Evolutionary conservation across 2,888 invertebrate genomes (phyloP), one percentile per base, ranked within the genome.

Genomic region (Fabriciana adippe): DNA sequence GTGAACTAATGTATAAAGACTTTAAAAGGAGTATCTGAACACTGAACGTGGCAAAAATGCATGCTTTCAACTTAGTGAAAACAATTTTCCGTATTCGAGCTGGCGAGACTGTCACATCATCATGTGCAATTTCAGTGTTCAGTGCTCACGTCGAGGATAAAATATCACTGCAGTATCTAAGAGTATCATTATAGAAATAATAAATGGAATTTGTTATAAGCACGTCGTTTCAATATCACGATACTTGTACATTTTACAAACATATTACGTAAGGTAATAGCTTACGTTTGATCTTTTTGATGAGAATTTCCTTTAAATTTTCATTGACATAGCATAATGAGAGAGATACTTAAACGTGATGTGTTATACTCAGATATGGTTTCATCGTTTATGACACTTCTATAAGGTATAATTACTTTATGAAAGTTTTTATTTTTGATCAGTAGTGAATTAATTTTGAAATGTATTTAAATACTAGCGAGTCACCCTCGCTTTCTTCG

Each of bases 41-140:
- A 66, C 64, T 67, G 70, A 69, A 73, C 70, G 71, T 67, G 66
- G 68, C 69, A 75, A 76, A 79, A 76, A 74, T 76, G 77, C 70
- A 74, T 68, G 64, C 73, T 76, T 71, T 73, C 73, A 77, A 75
- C 78, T 76, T 74, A 75, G 76, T 71, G 74, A 75, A 78, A 79
- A 79, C 81, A 77, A 79, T 80, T 81, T 78, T 70, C 72, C 72
- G 71, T 75, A 71, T 74, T 75, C 74, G 65, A 68, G 73, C 69
- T 63, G 69, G 66, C 74, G 72, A 68, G 73, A 75, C 76, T 76
- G 77, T 76, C 77, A 76, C 78, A 76, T 78, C 76, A 75, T 76
- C 74, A 72, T 73, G 73, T 75, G 75, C 77, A 77, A 79, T 78
- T 76, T 76, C 72, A 72, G 69, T 75, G 70, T 71, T 70, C 69